These are phyloP conservation scores for Caenorhabditis virilis DNA, from an alignment of 2,888 invertebrate genomes.

Conservation along the genomic window DNA sequence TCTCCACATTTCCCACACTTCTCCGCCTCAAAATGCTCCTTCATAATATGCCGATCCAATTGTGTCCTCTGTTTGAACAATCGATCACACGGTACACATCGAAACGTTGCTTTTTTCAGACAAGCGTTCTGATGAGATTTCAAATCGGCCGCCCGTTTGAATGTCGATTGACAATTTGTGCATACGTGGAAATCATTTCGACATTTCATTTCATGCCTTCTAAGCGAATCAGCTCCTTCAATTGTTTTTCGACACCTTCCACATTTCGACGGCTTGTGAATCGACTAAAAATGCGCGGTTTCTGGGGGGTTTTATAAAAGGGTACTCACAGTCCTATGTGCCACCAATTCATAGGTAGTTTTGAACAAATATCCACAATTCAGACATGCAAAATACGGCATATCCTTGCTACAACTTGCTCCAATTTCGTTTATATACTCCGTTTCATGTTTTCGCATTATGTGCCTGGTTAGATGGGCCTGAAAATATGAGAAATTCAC, in stretches of 20 bases:
- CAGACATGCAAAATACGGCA: conserved; percentile 26
- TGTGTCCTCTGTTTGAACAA: conserved; percentile 41
- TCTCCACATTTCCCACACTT: conserved; percentile 18
- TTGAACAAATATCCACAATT: conserved; percentile 41
- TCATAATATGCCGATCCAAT: conserved; percentile 47
- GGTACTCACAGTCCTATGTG: conserved; percentile 25
- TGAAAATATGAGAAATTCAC: too few species aligned
- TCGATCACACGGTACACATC: conserved; percentile 31
- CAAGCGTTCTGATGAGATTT: conserved; percentile 36
- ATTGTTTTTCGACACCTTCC: conserved; percentile 18
- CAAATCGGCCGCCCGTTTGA: conserved; percentile 10
- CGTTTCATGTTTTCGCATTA: conserved; percentile 38
- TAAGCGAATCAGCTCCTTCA: conserved; percentile 13
- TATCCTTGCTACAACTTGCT: not conserved
- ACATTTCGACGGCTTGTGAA: conserved; percentile 20
- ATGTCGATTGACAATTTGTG: conserved; percentile 1
- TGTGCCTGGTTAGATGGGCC: conserved; percentile 42
- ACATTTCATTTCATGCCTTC: conserved; percentile 35
- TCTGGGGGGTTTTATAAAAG: too few species aligned
- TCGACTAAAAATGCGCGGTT: conserved; percentile 32
- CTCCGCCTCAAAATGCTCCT: conserved; percentile 23
- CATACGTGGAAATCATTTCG: conserved; percentile 17
- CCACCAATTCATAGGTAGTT: conserved; percentile 28
- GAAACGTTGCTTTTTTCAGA: conserved; percentile 25
- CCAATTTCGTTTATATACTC: conserved; percentile 3